Conservation (phyloP, 2,797 vertebrate genomes). For the Anas georgica region DNA sequence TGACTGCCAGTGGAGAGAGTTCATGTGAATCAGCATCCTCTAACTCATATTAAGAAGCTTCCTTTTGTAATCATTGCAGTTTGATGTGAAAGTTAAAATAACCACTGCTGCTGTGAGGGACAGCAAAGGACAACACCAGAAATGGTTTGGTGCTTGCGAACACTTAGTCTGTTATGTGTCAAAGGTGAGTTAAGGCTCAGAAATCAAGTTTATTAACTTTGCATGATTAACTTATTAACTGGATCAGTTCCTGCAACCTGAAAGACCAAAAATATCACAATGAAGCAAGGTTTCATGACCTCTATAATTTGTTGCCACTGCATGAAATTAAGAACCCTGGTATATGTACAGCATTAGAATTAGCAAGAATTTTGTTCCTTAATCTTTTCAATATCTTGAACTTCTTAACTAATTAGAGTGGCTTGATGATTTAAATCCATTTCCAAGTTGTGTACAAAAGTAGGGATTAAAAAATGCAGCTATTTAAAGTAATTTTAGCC, state of each 20-base stretch:
- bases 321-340: not conserved
- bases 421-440: not conserved
- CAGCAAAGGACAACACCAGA: not conserved
- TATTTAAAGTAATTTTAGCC: not conserved
- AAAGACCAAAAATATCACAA: not conserved
- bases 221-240: not conserved
- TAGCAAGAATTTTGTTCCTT: not conserved
- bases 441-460: not conserved
- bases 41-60: not conserved
- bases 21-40: not conserved
- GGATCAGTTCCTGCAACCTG: not conserved
- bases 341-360: not conserved
- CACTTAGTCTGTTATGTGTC: not conserved
- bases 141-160: not conserved
- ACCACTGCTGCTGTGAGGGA: not conserved
- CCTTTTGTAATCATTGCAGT: not conserved
- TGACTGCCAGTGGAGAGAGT: not conserved
- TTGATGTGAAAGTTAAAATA: not conserved
- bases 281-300: not conserved
- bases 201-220: not conserved
- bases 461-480: not conserved
- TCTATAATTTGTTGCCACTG: not conserved
- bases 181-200: not conserved
- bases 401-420: not conserved
- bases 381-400: not conserved